These are phyloP conservation scores for Sminthopsis crassicaudata DNA, from an alignment of 2,113 vertebrate genomes.

Conservation along the genomic window DNA sequence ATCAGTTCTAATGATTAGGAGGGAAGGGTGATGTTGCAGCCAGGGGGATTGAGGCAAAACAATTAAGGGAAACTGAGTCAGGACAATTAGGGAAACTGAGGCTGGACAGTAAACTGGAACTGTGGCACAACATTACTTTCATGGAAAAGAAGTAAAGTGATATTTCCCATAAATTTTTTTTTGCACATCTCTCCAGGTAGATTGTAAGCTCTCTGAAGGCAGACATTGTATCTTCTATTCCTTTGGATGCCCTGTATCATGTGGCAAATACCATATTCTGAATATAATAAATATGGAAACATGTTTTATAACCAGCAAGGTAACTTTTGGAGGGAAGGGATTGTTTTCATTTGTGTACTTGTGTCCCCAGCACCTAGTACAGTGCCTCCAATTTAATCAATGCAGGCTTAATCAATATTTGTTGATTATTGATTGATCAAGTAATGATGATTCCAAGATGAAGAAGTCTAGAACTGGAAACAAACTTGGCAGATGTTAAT, in stretches of 20 bases:
- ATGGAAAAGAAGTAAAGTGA: neutral
- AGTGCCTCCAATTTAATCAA: neutral
- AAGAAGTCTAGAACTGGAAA: neutral
- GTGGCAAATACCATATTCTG: neutral
- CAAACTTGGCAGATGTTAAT: neutral
- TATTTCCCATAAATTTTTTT: neutral
- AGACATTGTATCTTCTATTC: neutral
- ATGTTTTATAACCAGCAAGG: neutral
- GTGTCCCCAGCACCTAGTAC: neutral
- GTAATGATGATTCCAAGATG: neutral
- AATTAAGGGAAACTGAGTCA: too few species aligned
- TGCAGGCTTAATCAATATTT: neutral
- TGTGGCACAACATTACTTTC: neutral
- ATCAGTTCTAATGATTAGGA: too few species aligned
- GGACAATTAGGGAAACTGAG: too few species aligned
- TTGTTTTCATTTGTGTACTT: neutral
- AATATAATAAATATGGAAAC: neutral
- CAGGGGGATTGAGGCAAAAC: too few species aligned
- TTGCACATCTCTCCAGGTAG: neutral
- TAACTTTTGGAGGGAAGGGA: neutral
- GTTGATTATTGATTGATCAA: neutral
- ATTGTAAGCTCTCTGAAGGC: neutral
- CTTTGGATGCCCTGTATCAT: neutral
- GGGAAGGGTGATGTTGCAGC: too few species aligned
- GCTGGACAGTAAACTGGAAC: too few species aligned